Base-by-base conservation (phyloP, 2,888 invertebrate genomes). In the Dynastes tityus region DNA sequence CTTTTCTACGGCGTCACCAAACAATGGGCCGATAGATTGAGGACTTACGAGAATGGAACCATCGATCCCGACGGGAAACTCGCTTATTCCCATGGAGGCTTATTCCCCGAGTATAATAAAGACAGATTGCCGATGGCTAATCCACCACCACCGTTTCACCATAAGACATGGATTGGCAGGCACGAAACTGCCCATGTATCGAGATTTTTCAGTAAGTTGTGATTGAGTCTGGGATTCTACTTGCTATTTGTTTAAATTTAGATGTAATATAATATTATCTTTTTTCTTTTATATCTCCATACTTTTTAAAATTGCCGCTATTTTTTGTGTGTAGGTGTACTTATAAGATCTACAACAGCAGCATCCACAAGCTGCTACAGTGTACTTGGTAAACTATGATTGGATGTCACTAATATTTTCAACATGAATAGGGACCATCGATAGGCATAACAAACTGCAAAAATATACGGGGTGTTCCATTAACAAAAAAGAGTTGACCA, bases 1-100 rank as follows among this genome's bases (percentile, higher is more conserved):
- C 87, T 92, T n/a, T 89, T 91, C 78, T 92, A 93, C 84, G 92
- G 92, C 1, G 90, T 90, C 0, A 89, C 90, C 8, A 91, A 91
- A 83, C 90, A 90, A 58, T 92, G 92, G 91, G 88, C 91, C 1
- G 91, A 92, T 85, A 88, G 89, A 40, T 86, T 92, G 53, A 84
- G 92, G 73, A 89, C 89, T 2, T 89, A 89, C 79, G 82, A 85
- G 27, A 88, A 90, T 81, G 91, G 91, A n/a, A 87, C 86, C 0
- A 80, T 91, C 11, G 90, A 89, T 81, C 85, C 86, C 27, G 80
- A 88, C 80, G 91, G 91, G 11, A 83, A 86, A 40, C 83, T 91
- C n/a, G 91, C 90, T 9, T 88, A 86, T 58, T 87, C 88, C 9
- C 83, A 88, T 68, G 85, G 84, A 75, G 88, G 88, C n/a, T 85